Evolutionary conservation across 2,888 invertebrate species (phyloP), one percentile per base, ranked within the genome.

Genomic region (Bombylius major): DNA sequence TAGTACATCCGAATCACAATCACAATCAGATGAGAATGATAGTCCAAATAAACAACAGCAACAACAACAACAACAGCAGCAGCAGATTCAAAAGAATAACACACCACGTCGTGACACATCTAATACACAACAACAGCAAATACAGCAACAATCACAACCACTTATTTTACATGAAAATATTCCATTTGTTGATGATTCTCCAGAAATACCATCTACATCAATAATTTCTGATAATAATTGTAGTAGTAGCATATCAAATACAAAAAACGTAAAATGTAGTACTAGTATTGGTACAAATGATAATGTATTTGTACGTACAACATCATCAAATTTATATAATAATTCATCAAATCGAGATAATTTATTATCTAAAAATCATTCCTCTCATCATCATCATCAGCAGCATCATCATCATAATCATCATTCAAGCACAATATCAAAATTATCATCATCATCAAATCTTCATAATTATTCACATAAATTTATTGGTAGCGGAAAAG

Each of bases 111-210:
- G 53, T 34, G 36, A 33, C 51, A 33, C 45, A 54, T 7, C 32
- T 34, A n/a, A 50, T 58, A 23, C 32, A 39, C 50, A 55, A 47
- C 33, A 49, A 54, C 48, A 55, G 42, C 39, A 13, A 32, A 68
- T 66, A 50, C 70, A 67, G 13, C 7, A 7, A 42, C 8, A 11
- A 11, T 1, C 66, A 11, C 73, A 76, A 57, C 72, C 76, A 14
- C 60, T 76, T 56, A 65, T 75, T 54, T 63, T 71, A 51, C 72
- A 72, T 62, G 82, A 82, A 69, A 82, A 82, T 76, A 82, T 85
- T 70, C 85, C 85, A 54, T 86, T 79, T 75, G 84, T 81, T 63
- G 85, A 84, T 71, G 84, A 84, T 72, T 79, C 81, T 59, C 82
- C 80, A 59, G 82, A 83, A 63, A 47, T 47, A 47, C 47, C 14